Percentiles rank a stretch among this genome's conserved stretches.
These are phyloP conservation scores for Trachythela sp. DNA, from an alignment of 64 coral and sea anemone genomes.

Conservation along the genomic window DNA sequence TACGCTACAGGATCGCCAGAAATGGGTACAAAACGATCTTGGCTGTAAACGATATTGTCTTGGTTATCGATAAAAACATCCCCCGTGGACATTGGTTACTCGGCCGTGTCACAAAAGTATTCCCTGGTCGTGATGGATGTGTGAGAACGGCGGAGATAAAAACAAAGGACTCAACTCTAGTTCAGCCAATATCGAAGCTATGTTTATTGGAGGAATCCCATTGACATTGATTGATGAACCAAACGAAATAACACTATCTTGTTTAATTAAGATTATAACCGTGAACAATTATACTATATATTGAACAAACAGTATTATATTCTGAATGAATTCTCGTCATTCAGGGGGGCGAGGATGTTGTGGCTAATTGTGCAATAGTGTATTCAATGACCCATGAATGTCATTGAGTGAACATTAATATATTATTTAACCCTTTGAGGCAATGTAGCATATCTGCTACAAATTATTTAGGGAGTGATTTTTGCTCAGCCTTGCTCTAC, in stretches of 20 bases:
- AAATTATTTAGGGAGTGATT: too few relatives aligned
- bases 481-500: too few relatives aligned
- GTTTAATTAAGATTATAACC: too few relatives aligned
- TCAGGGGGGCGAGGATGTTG: neutral
- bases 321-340: neutral
- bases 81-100: slow-evolving; percentile 9
- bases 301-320: neutral
- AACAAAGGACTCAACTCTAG: neutral
- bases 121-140: neutral
- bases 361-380: too few relatives aligned
- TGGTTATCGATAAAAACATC: neutral
- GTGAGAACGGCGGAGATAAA: neutral
- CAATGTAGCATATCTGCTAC: too few relatives aligned
- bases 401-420: too few relatives aligned
- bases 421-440: too few relatives aligned
- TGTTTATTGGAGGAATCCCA: neutral
- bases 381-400: too few relatives aligned
- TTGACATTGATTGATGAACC: neutral
- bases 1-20: neutral
- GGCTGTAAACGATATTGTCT: neutral
- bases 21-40: neutral
- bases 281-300: neutral
- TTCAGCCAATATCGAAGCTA: neutral
- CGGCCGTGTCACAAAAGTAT: neutral
- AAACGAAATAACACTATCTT: neutral